Percentiles rank a stretch among this genome's conserved stretches.
phyloP scores from a whole-genome alignment of 2,113 vertebrate genomes.

The Brachyhypopomus occidentalis region DNA sequence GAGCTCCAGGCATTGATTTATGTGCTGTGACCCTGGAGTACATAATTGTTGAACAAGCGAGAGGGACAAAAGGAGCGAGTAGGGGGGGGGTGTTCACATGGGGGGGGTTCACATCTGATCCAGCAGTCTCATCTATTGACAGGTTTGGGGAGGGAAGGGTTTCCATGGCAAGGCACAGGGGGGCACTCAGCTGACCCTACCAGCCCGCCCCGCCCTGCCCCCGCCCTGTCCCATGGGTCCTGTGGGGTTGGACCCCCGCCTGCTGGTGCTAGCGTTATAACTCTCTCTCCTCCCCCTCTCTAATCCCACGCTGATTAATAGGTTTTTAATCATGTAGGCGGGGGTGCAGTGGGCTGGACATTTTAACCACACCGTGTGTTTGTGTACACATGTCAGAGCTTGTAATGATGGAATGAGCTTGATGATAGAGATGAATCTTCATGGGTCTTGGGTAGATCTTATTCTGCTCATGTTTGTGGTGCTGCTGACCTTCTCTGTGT shows the following conservation, averaged over 20 bases:
- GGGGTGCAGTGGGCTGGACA: constrained; percentile 11
- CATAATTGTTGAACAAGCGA: constrained; percentile 79
- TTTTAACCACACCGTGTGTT: background rate
- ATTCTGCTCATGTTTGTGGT: background rate
- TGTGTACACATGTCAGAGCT: background rate
- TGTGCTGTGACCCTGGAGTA: constrained; percentile 70
- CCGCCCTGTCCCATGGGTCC: constrained; percentile 28
- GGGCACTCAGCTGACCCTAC: constrained; percentile 62
- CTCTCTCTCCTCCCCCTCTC: constrained; percentile 4
- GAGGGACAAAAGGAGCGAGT: constrained; percentile 72
- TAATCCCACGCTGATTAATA: constrained; percentile 67
- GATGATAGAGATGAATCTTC: background rate
- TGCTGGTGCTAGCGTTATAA: constrained; percentile 6
- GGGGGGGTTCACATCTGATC: no score
- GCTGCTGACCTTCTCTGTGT: background rate
- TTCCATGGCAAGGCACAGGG: constrained; percentile 49
- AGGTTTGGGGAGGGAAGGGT: constrained; percentile 42
- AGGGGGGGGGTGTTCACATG: no score
- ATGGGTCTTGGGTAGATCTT: background rate
- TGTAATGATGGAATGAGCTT: background rate
- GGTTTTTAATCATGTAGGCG: constrained; percentile 58
- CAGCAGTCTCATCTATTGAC: no score
- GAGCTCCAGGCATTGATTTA: constrained; percentile 63
- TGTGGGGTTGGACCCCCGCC: constrained; percentile 31
- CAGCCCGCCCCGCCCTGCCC: constrained; percentile 59